A percentile compares a stretch with the other conserved stretches of the same genome.
Evolutionary conservation across 2,113 vertebrate genomes (phyloP).

Genomic region (Colinus virginianus): DNA sequence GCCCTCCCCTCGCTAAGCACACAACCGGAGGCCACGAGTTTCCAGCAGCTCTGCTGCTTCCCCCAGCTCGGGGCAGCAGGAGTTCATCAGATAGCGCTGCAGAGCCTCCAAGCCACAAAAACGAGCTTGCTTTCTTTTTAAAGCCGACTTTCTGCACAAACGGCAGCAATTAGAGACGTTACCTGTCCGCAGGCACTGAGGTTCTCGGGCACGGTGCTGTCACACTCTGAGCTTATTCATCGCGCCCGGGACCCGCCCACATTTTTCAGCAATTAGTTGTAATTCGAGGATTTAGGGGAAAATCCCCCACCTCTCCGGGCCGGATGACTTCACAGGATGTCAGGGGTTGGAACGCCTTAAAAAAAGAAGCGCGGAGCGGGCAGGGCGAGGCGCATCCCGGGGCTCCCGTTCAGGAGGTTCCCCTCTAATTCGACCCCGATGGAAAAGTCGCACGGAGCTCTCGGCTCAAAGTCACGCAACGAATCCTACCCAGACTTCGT

Average conservation of each 20-base stretch:
- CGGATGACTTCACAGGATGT: conserved; percentile 43
- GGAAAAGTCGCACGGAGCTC: neutral
- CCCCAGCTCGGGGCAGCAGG: neutral
- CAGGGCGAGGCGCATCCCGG: neutral
- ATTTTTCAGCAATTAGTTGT: conserved; percentile 16
- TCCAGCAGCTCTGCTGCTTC: neutral
- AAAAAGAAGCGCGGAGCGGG: neutral
- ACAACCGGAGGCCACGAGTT: conserved; percentile 24
- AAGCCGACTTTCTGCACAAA: neutral
- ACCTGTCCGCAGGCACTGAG: neutral
- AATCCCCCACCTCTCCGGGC: conserved; percentile 16
- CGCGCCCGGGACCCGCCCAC: neutral
- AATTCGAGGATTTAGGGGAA: conserved; percentile 9
- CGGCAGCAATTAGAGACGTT: conserved; percentile 16
- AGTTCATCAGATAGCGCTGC: neutral
- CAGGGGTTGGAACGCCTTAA: neutral
- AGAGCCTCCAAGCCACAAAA: conserved; percentile 18
- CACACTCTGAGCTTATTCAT: neutral
- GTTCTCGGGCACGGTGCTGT: neutral
- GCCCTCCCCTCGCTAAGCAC: conserved; percentile 17
- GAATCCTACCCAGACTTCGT: fast-evolving
- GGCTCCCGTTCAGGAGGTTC: neutral
- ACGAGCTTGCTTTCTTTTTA: neutral
- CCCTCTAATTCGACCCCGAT: neutral
- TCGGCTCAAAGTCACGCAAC: neutral